Evolutionary conservation across 2,888 invertebrate species (phyloP).

Genomic region (Pachydiplax longipennis): DNA sequence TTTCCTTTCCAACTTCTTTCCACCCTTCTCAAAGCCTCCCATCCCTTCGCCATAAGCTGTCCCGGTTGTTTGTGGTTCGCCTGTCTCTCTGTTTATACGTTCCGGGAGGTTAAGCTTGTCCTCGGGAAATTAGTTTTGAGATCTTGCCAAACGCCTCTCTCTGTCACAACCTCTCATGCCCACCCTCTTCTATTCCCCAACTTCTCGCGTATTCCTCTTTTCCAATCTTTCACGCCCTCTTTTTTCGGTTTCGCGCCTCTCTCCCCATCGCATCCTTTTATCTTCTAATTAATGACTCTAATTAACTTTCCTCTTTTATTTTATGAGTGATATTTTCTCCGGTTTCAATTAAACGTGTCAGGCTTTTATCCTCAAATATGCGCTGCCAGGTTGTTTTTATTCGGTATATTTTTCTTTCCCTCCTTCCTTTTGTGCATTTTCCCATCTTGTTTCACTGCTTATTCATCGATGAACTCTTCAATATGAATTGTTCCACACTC

Average conservation of each 20-base stretch:
- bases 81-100: constrained; percentile 42
- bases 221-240: neutral
- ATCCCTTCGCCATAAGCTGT: neutral
- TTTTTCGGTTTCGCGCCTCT: neutral
- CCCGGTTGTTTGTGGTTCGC: constrained; percentile 41
- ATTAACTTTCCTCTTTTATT: too few species aligned
- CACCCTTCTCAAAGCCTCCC: neutral
- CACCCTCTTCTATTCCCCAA: neutral
- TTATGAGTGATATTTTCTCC: too few species aligned
- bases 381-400: too few species aligned
- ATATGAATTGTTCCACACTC: too few species aligned
- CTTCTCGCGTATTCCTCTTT: neutral
- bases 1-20: neutral
- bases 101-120: constrained; percentile 45
- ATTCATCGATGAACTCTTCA: too few species aligned
- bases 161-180: constrained; percentile 12
- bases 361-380: too few species aligned
- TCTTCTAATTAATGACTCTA: neutral
- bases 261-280: neutral
- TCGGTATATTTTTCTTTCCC: too few species aligned
- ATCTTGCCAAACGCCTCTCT: constrained; percentile 29
- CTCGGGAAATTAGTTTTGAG: constrained; percentile 44
- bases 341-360: too few species aligned
- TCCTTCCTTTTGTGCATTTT: too few species aligned
- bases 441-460: too few species aligned